Conservation (phyloP, 2,113 vertebrate genomes). For the Eubucco bourcierii region DNA sequence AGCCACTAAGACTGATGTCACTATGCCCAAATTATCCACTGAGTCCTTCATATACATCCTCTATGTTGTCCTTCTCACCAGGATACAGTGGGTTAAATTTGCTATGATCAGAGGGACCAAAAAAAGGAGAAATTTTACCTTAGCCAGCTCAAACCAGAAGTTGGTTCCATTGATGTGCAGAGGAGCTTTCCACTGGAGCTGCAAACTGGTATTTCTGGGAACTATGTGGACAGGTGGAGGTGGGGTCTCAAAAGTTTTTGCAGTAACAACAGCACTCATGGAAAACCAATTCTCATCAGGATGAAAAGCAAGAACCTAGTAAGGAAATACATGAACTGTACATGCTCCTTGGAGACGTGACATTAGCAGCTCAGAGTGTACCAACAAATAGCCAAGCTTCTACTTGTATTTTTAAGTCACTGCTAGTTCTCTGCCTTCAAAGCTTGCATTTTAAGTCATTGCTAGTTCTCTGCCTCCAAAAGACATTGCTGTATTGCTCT, state of each 20-base stretch:
- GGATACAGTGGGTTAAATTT: neutral
- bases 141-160: slow-evolving; percentile 73
- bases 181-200: slow-evolving; percentile 70
- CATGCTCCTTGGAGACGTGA: neutral
- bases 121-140: slow-evolving; percentile 49
- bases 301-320: slow-evolving; percentile 77
- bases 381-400: neutral
- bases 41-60: neutral
- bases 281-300: slow-evolving; percentile 71
- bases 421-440: neutral
- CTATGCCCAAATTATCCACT: slow-evolving; percentile 13
- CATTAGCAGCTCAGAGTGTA: neutral
- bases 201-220: slow-evolving; percentile 69
- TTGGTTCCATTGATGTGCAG: slow-evolving; percentile 38
- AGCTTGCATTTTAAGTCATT: neutral
- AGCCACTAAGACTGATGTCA: slow-evolving; percentile 22
- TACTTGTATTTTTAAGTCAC: neutral
- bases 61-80: neutral
- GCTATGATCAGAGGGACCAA: neutral
- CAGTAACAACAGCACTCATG: slow-evolving; percentile 47
- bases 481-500: neutral
- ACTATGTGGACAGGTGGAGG: slow-evolving; percentile 55
- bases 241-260: slow-evolving; percentile 68
- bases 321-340: neutral
- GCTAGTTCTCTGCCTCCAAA: neutral